phyloP scores from a whole-genome alignment of 2,888 invertebrate species.

The Xanthorhoe designata region DNA sequence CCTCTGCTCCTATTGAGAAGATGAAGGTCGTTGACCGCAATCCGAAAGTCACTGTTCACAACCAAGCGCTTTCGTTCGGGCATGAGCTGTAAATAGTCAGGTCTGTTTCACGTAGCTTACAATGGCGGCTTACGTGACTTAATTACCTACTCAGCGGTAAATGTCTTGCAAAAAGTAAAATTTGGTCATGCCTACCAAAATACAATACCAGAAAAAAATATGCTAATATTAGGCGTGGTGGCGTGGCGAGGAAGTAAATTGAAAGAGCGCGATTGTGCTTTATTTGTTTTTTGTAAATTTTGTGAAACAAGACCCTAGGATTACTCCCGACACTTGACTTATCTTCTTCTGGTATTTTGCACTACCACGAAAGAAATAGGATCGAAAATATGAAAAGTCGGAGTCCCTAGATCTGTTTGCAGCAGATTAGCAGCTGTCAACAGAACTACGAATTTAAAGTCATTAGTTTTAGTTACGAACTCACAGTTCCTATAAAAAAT shows the following conservation, averaged over 20 bases:
- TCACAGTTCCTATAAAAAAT: slow-evolving; percentile 69
- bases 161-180: too few species aligned
- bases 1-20: slow-evolving; percentile 58
- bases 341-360: background rate
- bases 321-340: background rate
- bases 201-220: too few species aligned
- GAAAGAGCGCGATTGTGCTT: background rate
- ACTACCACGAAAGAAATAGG: too few species aligned
- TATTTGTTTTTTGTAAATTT: slow-evolving; percentile 3
- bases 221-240: too few species aligned
- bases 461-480: slow-evolving; percentile 62
- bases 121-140: background rate
- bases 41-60: slow-evolving; percentile 69
- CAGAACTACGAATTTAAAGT: slow-evolving; percentile 67
- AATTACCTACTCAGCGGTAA: background rate
- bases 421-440: slow-evolving; percentile 12
- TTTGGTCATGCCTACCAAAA: too few species aligned
- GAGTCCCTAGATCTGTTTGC: background rate
- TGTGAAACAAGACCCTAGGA: slow-evolving; percentile 8
- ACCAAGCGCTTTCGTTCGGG: slow-evolving; percentile 52
- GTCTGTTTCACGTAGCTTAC: slow-evolving; percentile 12
- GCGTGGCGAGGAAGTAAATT: background rate
- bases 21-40: slow-evolving; percentile 67
- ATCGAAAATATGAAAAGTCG: background rate
- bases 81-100: slow-evolving; percentile 43